Conservation (phyloP, 2,113 vertebrate genomes). For the Tachysurus fulvidraco region DNA sequence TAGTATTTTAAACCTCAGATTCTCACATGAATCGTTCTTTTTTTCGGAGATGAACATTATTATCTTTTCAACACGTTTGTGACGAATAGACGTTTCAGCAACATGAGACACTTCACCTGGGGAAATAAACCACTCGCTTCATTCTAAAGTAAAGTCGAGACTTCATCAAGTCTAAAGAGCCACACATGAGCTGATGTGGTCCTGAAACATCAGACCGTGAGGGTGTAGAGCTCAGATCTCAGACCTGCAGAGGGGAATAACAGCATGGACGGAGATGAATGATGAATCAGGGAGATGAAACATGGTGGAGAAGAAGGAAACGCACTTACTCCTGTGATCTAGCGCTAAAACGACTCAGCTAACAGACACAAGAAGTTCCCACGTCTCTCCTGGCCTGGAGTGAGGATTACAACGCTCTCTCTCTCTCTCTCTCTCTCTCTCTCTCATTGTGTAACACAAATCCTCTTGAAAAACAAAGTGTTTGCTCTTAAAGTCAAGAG, state of each 20-base stretch:
- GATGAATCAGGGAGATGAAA: neutral
- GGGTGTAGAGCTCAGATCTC: neutral
- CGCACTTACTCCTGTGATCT: neutral
- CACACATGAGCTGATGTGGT: neutral
- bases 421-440: neutral
- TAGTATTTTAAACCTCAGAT: too few species aligned
- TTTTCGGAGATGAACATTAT: too few species aligned
- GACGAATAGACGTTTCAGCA: neutral
- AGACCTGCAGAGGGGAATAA: neutral
- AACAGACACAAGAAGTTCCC: neutral
- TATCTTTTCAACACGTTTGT: too few species aligned
- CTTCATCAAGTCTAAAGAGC: neutral
- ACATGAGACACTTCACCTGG: neutral
- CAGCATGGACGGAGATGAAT: neutral
- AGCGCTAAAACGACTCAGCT: neutral
- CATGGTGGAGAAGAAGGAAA: neutral
- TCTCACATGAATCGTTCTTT: too few species aligned
- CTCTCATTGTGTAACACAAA: neutral
- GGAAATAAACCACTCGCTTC: neutral
- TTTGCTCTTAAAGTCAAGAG: neutral
- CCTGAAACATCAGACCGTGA: neutral
- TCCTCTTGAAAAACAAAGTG: neutral
- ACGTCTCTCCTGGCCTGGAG: neutral
- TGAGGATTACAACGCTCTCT: neutral
- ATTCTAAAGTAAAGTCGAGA: neutral